These are phyloP conservation scores for Chrysolina haemoptera DNA, from an alignment of 2,888 invertebrate genomes.

Conservation along the genomic window DNA sequence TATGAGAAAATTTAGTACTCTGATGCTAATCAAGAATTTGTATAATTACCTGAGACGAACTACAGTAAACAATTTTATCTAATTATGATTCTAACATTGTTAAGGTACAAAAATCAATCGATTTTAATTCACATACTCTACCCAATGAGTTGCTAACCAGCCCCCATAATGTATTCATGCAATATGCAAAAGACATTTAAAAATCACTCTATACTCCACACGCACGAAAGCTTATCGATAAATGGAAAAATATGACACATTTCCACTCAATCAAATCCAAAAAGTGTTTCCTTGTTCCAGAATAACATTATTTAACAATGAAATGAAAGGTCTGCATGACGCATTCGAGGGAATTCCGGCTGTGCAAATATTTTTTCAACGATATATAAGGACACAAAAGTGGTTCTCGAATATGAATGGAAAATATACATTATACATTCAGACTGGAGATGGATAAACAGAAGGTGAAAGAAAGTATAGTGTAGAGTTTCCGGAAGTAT, in stretches of 20 bases:
- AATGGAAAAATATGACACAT: slow-evolving; percentile 26
- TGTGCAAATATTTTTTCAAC: slow-evolving; percentile 20
- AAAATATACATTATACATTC: neutral
- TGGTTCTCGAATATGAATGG: slow-evolving; percentile 15
- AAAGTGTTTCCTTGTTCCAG: slow-evolving; percentile 38
- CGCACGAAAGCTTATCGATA: slow-evolving; percentile 12
- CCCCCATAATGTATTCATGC: neutral
- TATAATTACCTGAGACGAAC: no score
- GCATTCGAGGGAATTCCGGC: slow-evolving; percentile 12
- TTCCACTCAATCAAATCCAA: slow-evolving; percentile 32
- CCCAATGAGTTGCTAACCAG: neutral
- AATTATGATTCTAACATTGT: no score
- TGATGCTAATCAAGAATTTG: no score
- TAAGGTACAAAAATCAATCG: no score
- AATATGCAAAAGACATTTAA: neutral
- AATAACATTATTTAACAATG: slow-evolving; percentile 13
- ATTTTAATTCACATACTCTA: neutral
- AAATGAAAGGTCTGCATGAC: slow-evolving; percentile 16
- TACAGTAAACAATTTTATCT: no score
- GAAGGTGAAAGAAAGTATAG: slow-evolving; percentile 1
- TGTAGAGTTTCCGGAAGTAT: slow-evolving; percentile 1
- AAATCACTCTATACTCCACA: neutral
- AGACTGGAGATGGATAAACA: neutral
- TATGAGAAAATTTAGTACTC: no score
- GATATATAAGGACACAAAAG: slow-evolving; percentile 12